Percentiles rank a stretch among this genome's conserved stretches.
Evolutionary conservation across 2,888 invertebrate genomes (phyloP).

Genomic region (Pseudeuparius sepicola): DNA sequence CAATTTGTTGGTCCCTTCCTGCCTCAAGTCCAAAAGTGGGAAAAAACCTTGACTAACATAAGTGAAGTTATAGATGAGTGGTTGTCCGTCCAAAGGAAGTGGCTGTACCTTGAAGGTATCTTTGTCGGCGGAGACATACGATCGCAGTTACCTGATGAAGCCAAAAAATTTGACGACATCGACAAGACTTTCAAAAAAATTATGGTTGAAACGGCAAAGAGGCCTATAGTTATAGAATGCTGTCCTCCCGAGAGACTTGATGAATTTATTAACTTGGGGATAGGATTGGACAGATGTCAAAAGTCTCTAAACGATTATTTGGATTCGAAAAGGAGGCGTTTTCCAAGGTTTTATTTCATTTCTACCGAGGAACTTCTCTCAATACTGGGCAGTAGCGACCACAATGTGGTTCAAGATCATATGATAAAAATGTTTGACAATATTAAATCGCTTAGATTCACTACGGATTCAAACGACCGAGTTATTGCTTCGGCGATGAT

Average conservation of each 20-base stretch:
- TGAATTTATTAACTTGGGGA: constrained; percentile 61
- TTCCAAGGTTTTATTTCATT: constrained; percentile 88
- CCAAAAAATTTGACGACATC: constrained; percentile 82
- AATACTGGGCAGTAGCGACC: constrained; percentile 78
- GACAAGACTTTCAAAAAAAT: constrained; percentile 72
- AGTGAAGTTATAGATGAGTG: constrained; percentile 83
- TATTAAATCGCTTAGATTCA: constrained; percentile 63
- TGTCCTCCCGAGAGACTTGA: constrained; percentile 59
- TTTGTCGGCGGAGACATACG: constrained; percentile 86
- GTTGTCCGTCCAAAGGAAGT: constrained; percentile 78
- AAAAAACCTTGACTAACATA: constrained; percentile 65
- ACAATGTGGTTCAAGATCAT: constrained; percentile 80
- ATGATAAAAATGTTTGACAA: constrained; percentile 96
- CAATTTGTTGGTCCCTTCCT: constrained; percentile 88
- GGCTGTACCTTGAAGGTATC: constrained; percentile 88
- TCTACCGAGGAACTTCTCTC: constrained; percentile 87
- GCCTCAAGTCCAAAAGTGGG: constrained; percentile 74
- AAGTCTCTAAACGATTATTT: constrained; percentile 86
- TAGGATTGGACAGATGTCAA: constrained; percentile 78
- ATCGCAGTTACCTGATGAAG: constrained; percentile 78
- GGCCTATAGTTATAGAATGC: constrained; percentile 71
- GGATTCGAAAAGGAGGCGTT: constrained; percentile 76
- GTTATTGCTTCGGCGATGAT: constrained; percentile 72
- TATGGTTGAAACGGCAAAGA: constrained; percentile 75
- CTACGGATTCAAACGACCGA: constrained; percentile 53